These are phyloP conservation scores for Corvus cornix DNA, from an alignment of 2,113 vertebrate species.

Conservation along the genomic window DNA sequence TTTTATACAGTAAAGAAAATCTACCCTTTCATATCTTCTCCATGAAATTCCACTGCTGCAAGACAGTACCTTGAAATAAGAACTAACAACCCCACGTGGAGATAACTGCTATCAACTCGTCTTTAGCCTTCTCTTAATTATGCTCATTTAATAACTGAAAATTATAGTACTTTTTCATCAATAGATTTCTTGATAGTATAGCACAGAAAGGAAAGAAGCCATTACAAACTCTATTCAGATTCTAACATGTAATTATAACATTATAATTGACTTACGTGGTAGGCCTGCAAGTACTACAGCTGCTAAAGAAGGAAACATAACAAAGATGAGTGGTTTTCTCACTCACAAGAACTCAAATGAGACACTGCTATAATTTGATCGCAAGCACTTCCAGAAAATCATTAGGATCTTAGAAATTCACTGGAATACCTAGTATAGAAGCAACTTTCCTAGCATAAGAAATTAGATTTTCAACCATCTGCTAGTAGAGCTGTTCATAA, in stretches of 20 bases:
- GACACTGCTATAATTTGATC: neutral
- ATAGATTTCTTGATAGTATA: neutral
- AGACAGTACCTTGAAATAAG: neutral
- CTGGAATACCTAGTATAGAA: neutral
- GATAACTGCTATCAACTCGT: neutral
- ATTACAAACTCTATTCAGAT: neutral
- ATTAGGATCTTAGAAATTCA: neutral
- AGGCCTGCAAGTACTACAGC: neutral
- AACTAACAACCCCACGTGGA: neutral
- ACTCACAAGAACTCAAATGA: neutral
- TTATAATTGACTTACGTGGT: neutral
- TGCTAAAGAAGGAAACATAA: neutral
- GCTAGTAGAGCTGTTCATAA: neutral
- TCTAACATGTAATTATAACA: constrained; percentile 11
- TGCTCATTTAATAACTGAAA: neutral
- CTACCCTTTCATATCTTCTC: neutral
- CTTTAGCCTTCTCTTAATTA: constrained; percentile 17
- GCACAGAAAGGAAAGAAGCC: neutral
- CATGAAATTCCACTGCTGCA: neutral
- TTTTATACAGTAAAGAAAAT: neutral
- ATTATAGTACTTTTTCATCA: neutral
- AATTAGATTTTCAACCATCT: neutral
- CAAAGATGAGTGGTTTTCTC: neutral
- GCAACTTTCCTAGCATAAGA: neutral
- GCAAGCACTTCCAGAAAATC: neutral